phyloP scores from a whole-genome alignment of 2,888 invertebrate genomes.

The Idaea straminata region DNA sequence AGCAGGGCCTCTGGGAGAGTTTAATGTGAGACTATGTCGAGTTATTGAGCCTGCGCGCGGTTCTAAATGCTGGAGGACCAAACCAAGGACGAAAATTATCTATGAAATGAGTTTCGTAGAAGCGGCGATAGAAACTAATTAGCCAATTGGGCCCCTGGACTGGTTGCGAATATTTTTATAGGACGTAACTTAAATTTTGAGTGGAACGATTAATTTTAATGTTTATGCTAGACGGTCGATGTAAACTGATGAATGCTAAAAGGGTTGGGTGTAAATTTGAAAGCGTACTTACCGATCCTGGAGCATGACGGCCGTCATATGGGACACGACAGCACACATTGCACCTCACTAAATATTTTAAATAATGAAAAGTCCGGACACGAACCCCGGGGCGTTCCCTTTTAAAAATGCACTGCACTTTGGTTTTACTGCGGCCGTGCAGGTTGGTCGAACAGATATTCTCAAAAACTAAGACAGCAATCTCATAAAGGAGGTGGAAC shows the following conservation, averaged over 20 bases:
- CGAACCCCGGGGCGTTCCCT: conserved; percentile 66
- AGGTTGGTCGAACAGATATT: conserved; percentile 72
- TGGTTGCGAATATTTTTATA: conserved; percentile 71
- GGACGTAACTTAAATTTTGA: conserved; percentile 70
- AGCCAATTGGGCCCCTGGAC: conserved; percentile 66
- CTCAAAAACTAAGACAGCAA: conserved; percentile 58
- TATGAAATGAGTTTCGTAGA: conserved; percentile 72
- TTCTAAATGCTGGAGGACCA: conserved; percentile 68
- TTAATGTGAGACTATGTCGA: conserved; percentile 73
- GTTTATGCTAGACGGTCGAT: conserved; percentile 45
- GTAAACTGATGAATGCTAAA: conserved; percentile 46
- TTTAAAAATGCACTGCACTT: conserved; percentile 79
- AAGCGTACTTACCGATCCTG: conserved; percentile 57
- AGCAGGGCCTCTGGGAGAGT: conserved; percentile 70
- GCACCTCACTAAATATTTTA: conserved; percentile 76
- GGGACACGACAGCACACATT: conserved; percentile 57
- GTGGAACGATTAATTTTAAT: conserved; percentile 65
- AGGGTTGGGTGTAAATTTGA: conserved; percentile 46
- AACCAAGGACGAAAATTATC: conserved; percentile 75
- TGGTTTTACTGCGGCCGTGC: conserved; percentile 70
- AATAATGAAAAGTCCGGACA: conserved; percentile 72
- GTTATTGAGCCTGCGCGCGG: conserved; percentile 60
- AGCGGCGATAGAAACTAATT: conserved; percentile 73
- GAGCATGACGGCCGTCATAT: conserved; percentile 41
- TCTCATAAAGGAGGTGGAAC: conserved; percentile 69